phyloP scores from a whole-genome alignment of 1,140 invertebrate genomes.

The Tetramorium simillimum region DNA sequence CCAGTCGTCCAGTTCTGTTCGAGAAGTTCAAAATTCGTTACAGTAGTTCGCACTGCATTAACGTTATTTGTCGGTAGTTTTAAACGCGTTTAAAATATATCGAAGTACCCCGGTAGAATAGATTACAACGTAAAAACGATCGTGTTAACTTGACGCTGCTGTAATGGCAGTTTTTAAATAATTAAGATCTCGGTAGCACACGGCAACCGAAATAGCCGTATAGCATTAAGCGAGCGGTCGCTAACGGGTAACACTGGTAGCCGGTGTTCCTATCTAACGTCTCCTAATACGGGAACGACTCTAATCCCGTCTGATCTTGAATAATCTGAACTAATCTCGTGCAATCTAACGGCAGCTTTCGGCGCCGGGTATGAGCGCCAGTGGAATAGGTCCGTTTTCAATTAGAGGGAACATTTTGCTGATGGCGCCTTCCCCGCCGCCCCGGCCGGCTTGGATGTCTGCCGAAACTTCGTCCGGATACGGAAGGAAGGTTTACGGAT shows the following conservation, averaged over 20 bases:
- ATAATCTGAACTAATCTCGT: constrained; percentile 77
- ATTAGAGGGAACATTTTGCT: constrained; percentile 70
- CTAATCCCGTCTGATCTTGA: constrained; percentile 77
- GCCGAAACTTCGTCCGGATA: constrained; percentile 50
- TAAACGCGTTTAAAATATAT: background rate
- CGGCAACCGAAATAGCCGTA: background rate
- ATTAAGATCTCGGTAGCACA: constrained; percentile 10
- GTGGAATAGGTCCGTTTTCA: constrained; percentile 71
- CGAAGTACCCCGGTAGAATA: background rate
- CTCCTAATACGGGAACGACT: constrained; percentile 63
- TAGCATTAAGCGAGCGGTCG: constrained; percentile 19
- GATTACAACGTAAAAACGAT: background rate
- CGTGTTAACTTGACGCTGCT: background rate
- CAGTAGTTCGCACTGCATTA: background rate
- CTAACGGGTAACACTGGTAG: constrained; percentile 41
- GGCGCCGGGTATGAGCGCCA: constrained; percentile 35
- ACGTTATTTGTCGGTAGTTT: background rate
- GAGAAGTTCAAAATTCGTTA: constrained; percentile 28
- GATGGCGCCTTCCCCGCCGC: constrained; percentile 40
- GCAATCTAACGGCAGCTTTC: constrained; percentile 70
- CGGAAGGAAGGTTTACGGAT: constrained; percentile 58
- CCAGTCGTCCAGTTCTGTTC: background rate
- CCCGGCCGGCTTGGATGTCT: constrained; percentile 28
- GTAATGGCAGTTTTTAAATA: background rate
- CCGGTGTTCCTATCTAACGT: constrained; percentile 52